These are phyloP conservation scores for Drosophila pallidifrons DNA, from an alignment of 1,140 invertebrate genomes.

Conservation along the genomic window DNA sequence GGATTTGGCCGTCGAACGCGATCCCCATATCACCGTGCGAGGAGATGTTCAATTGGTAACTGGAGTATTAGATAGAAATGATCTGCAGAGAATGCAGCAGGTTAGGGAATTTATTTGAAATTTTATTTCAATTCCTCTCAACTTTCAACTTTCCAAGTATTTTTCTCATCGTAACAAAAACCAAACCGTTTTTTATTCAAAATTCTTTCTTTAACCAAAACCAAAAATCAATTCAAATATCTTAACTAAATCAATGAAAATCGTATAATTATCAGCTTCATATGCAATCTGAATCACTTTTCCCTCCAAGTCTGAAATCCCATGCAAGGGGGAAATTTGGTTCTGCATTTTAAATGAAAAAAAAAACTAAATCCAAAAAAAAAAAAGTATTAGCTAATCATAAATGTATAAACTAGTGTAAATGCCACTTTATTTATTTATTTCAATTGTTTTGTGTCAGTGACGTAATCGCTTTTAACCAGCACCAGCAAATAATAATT, in stretches of 20 bases:
- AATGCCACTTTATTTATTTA: slow-evolving; percentile 58
- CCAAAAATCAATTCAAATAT: slow-evolving; percentile 53
- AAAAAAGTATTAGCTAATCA: slow-evolving; percentile 61
- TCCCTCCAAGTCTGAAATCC: neutral
- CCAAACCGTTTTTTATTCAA: slow-evolving; percentile 63
- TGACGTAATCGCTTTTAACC: slow-evolving; percentile 62
- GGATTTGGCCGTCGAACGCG: slow-evolving; percentile 93
- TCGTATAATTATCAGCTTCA: slow-evolving; percentile 62
- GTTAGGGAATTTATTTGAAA: slow-evolving; percentile 86
- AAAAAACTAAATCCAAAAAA: slow-evolving; percentile 46
- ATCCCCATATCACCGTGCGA: slow-evolving; percentile 89
- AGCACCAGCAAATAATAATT: slow-evolving; percentile 45
- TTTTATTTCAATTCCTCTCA: slow-evolving; percentile 82
- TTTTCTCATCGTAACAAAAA: slow-evolving; percentile 79
- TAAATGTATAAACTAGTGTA: slow-evolving; percentile 73
- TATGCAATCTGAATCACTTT: slow-evolving; percentile 51
- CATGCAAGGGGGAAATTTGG: slow-evolving; percentile 63
- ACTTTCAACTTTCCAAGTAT: slow-evolving; percentile 85
- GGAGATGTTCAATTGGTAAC: slow-evolving; percentile 91
- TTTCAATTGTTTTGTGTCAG: slow-evolving; percentile 30
- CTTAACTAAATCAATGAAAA: slow-evolving; percentile 24
- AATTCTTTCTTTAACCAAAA: slow-evolving; percentile 65
- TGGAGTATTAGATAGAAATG: slow-evolving; percentile 90
- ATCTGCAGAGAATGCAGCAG: slow-evolving; percentile 93
- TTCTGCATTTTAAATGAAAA: slow-evolving; percentile 51